Conservation (phyloP, 1,140 invertebrate species). For the Ditylenchus dipsaci region DNA sequence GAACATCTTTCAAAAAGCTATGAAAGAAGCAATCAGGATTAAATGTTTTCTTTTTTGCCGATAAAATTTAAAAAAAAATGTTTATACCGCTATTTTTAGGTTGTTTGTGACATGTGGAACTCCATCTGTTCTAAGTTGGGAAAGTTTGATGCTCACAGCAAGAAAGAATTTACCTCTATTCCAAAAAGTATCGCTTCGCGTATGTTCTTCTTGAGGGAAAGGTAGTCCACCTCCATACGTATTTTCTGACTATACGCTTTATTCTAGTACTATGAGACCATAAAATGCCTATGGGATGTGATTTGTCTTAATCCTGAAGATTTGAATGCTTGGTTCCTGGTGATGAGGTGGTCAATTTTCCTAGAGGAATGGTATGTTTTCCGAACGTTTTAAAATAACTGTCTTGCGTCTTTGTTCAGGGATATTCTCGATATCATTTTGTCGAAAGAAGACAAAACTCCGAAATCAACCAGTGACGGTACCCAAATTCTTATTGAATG, state of each 20-base stretch:
- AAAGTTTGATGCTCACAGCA: neutral
- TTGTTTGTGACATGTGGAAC: slow-evolving; percentile 7
- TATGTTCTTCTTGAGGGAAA: slow-evolving; percentile 17
- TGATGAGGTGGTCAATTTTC: neutral
- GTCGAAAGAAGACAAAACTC: neutral
- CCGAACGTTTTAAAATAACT: neutral
- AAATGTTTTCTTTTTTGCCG: slow-evolving; percentile 3
- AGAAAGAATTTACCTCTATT: neutral
- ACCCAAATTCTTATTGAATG: slow-evolving; percentile 11
- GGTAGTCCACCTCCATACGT: neutral
- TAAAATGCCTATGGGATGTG: slow-evolving; percentile 13
- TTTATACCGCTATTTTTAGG: slow-evolving; percentile 8
- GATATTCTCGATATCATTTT: neutral
- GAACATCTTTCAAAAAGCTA: slow-evolving; percentile 6
- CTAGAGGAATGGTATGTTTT: slow-evolving; percentile 17
- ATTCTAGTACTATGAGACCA: slow-evolving; percentile 21
- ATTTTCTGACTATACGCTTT: neutral
- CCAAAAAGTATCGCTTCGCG: slow-evolving; percentile 4
- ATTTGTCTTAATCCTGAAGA: slow-evolving; percentile 1
- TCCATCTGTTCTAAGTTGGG: neutral
- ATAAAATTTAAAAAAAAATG: slow-evolving; percentile 6
- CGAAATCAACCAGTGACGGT: neutral
- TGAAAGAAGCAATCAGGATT: slow-evolving; percentile 2
- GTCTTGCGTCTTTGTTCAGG: neutral
- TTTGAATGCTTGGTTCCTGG: slow-evolving; percentile 1